Evolutionary conservation across 2,888 invertebrate genomes (phyloP).

Genomic region (Hipparchia sbordonii): DNA sequence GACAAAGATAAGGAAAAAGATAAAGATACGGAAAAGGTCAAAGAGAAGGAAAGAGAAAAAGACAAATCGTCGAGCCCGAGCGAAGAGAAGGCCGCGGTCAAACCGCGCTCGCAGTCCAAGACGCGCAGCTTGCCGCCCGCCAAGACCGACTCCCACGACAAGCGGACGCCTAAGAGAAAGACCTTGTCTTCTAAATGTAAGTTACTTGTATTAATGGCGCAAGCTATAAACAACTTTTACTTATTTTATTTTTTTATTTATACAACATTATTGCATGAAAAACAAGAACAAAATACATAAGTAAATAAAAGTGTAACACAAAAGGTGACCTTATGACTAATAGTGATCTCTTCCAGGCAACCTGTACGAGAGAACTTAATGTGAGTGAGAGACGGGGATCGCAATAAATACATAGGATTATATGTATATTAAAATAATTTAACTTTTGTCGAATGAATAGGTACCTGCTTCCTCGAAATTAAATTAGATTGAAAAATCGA

Average conservation of each 20-base stretch:
- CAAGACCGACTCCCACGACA: slow-evolving; percentile 62
- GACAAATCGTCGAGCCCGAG: slow-evolving; percentile 60
- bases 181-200: slow-evolving; percentile 69
- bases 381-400: too few relatives aligned
- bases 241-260: too few relatives aligned
- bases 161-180: slow-evolving; percentile 65
- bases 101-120: slow-evolving; percentile 71
- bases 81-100: slow-evolving; percentile 63
- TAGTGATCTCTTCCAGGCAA: too few relatives aligned
- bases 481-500: too few relatives aligned
- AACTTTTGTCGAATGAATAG: neutral
- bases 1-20: slow-evolving; percentile 56
- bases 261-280: too few relatives aligned
- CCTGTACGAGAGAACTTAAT: too few relatives aligned
- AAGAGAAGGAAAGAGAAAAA: slow-evolving; percentile 49
- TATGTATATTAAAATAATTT: too few relatives aligned
- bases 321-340: too few relatives aligned
- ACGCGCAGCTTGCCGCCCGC: slow-evolving; percentile 60
- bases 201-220: slow-evolving; percentile 34
- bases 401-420: too few relatives aligned
- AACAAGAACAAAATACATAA: too few relatives aligned
- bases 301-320: too few relatives aligned
- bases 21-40: slow-evolving; percentile 52
- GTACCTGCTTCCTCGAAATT: too few relatives aligned
- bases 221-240: neutral